phyloP scores from a whole-genome alignment of 2,797 vertebrate species.

The Betta splendens region DNA sequence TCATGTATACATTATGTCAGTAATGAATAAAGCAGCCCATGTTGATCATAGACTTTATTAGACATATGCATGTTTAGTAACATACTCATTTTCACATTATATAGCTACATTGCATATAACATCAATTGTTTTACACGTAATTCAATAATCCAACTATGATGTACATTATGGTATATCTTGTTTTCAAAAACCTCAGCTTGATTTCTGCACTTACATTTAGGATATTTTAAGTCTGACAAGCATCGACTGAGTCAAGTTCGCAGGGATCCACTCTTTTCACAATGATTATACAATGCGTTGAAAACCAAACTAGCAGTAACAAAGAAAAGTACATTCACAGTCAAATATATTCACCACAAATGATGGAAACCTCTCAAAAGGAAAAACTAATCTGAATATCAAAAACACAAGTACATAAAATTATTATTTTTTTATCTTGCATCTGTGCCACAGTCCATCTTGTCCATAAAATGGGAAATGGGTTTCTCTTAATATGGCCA shows the following conservation, averaged over 20 bases:
- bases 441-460: conserved; percentile 28
- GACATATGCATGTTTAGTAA: conserved; percentile 78
- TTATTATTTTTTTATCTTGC: conserved; percentile 15
- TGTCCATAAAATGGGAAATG: conserved; percentile 21
- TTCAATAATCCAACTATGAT: conserved; percentile 79
- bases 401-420: conserved; percentile 50
- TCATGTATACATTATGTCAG: neutral
- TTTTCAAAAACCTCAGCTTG: conserved; percentile 50
- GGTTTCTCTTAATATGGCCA: conserved; percentile 29
- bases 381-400: conserved; percentile 43
- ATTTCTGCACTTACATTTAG: conserved; percentile 68
- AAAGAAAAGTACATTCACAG: conserved; percentile 71
- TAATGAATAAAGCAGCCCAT: conserved; percentile 6
- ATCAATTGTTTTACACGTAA: conserved; percentile 77
- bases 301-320: conserved; percentile 46
- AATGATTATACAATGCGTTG: conserved; percentile 67
- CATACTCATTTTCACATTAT: conserved; percentile 79
- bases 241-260: conserved; percentile 70
- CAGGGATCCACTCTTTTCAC: conserved; percentile 65
- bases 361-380: conserved; percentile 49
- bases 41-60: conserved; percentile 82
- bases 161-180: conserved; percentile 64
- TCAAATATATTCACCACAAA: conserved; percentile 67
- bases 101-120: conserved; percentile 84
- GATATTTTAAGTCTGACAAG: conserved; percentile 72